Percentiles rank a stretch among this genome's conserved stretches.
phyloP scores from a whole-genome alignment of 1,140 invertebrate genomes.

The Tenebrio molitor region DNA sequence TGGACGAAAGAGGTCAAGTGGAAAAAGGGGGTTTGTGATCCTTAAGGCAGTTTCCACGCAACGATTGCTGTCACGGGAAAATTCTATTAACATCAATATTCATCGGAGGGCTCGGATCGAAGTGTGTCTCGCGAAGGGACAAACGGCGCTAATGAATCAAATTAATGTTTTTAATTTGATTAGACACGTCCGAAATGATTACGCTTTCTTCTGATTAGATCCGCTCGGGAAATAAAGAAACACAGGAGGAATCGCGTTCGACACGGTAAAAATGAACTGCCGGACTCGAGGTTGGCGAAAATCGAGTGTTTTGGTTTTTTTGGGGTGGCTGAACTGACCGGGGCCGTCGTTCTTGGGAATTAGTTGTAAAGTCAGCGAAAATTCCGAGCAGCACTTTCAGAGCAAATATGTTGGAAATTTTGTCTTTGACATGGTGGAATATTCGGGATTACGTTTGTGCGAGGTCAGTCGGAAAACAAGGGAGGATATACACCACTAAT shows the following conservation, averaged over 20 bases:
- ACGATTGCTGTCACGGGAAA: conserved; percentile 8
- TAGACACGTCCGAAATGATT: conserved; percentile 18
- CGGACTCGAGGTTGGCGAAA: no score
- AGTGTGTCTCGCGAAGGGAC: conserved; percentile 19
- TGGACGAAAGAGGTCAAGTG: conserved; percentile 42
- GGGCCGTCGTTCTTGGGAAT: no score
- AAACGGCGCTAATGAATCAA: conserved; percentile 34
- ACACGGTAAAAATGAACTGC: no score
- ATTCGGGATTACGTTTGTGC: conserved; percentile 36
- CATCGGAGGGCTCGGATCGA: conserved; percentile 11
- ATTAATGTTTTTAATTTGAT: conserved; percentile 36
- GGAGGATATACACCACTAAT: conserved; percentile 33
- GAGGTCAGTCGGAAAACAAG: conserved; percentile 34
- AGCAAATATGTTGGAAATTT: conserved; percentile 1
- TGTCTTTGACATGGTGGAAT: conserved; percentile 25
- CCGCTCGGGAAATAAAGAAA: conserved; percentile 10
- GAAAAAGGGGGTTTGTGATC: conserved; percentile 38
- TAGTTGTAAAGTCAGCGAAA: no score
- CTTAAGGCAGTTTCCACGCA: conserved; percentile 16
- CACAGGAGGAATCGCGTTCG: no score
- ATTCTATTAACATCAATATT: conserved; percentile 40
- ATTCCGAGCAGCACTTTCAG: no score
- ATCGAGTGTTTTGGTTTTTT: no score
- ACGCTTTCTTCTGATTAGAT: conserved; percentile 14
- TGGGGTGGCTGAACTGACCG: no score